phyloP scores from a whole-genome alignment of 2,888 invertebrate genomes.

The Conistra vaccinii region DNA sequence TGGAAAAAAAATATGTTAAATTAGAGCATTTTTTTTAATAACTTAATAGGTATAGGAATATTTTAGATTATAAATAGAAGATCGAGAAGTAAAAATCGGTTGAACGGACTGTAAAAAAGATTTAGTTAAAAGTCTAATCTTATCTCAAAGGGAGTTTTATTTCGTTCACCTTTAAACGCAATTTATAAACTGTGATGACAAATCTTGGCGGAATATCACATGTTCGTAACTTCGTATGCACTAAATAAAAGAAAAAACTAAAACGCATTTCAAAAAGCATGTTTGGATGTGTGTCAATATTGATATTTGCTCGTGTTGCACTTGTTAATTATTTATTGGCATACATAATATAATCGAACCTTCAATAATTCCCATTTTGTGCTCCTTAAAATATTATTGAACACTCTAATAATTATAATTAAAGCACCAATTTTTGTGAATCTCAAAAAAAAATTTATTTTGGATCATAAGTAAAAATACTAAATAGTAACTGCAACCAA shows the following conservation, averaged over 20 bases:
- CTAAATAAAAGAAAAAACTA: slow-evolving; percentile 13
- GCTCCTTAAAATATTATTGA: neutral
- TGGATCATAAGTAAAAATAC: neutral
- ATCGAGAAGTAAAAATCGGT: no score
- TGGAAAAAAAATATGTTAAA: no score
- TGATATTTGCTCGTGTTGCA: slow-evolving; percentile 25
- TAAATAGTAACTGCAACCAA: no score
- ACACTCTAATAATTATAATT: neutral
- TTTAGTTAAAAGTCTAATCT: no score
- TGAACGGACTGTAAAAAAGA: no score
- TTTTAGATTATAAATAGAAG: no score
- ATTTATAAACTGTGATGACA: neutral
- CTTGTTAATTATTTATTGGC: neutral
- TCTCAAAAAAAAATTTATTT: neutral
- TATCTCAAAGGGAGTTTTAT: no score
- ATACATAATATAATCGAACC: neutral
- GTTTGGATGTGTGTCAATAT: slow-evolving; percentile 31
- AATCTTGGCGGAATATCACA: slow-evolving; percentile 27
- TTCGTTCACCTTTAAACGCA: no score
- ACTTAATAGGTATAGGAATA: no score
- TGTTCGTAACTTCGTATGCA: slow-evolving; percentile 13
- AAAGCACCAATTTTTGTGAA: neutral
- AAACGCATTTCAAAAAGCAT: slow-evolving; percentile 27
- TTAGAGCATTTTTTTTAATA: no score
- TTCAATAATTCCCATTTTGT: neutral